Base-by-base conservation (phyloP, 35 echinoderm and acorn worm species). In the Apostichopus californicus region DNA sequence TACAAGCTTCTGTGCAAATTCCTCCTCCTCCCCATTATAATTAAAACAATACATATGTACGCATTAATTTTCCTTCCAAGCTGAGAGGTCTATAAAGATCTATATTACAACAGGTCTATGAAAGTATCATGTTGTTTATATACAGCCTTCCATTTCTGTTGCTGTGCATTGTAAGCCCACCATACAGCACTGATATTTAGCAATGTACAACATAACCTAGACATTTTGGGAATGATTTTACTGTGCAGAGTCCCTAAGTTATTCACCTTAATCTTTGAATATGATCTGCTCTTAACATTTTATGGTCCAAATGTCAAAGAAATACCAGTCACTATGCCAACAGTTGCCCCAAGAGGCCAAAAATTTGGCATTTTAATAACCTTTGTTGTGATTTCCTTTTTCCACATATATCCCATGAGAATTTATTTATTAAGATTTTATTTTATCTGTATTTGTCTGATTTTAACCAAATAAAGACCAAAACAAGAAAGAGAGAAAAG, bases 341-440 rank as follows among this genome's bases (percentile, higher is more conserved):
- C 81, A 20, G 55, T 58, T 58, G 55, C 55, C 81, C 81, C 56
- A 57, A 85, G 81, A 85, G 81, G 55, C 54, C 57, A 85, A 15
- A 20, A 58, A 18, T 3, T 60, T 56, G 81, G 81, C 55, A 9
- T 85, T 85, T 85, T 85, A 58, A 23, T 85, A 85, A 85, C 81
- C 81, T 85, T 85, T 85, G 81, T 85, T 85, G 81, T 85, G 81
- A 85, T 85, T 85, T 25, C 55, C 58, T 85, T 85, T 85, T 59
- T 85, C 4, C 6, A 6, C 24, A 5, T 85, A 85, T 85, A 0
- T 85, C 81, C 56, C 81, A 85, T 61, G 81, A 59, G 81, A 85
- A 85, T 85, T 54, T 63, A 46, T 46, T 46, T 46, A 46, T 46
- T 2, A 46, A 3, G 0, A 46, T 46, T 46, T 46, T 46, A 46